Base-by-base conservation (phyloP, 2,888 invertebrate species). In the Choreutis nemorana region DNA sequence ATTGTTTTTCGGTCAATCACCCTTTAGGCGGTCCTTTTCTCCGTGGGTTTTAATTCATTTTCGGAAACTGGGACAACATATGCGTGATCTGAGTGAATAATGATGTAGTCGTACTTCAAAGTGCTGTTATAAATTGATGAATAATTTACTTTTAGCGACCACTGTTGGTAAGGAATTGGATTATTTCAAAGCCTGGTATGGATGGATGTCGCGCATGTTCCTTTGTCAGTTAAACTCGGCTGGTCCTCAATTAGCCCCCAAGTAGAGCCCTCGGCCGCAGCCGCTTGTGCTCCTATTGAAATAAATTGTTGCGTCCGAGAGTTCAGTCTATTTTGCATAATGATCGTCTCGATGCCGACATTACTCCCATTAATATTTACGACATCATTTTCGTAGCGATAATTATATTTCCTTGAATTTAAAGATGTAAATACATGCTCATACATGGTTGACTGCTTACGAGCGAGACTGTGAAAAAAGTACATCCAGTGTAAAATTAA, bases 1-100 rank as follows among this genome's bases (percentile, higher is more conserved):
- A 71, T 75, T 77, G 71, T 72, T 66, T 68, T 57, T 55, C 66
- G 77, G 75, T 67, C 73, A 62, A 34, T 67, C 55, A 63, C 71
- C 75, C 50, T 41, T 35, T 33, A 39, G n/a, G 43, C 42, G 47
- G 48, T 44, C 48, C 53, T 61, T 59, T 58, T 54, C 60, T 56
- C 47, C 40, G 50, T 45, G 50, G 52, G 52, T 50, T 55, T 51
- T 49, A 49, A 54, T 55, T 55, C 52, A 44, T 48, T 50, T 50
- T 49, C 35, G 43, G 50, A 55, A 50, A 54, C 37, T 57, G 54
- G 61, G 53, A 55, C 57, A 55, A 39, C 33, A 47, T 34, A 42
- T 38, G 37, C 31, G 39, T 34, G 26, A 20, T 13, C 15, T 10
- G 32, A 35, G 46, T 41, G 44, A 38, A 37, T 32, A 40, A 47